These are phyloP conservation scores for Leptopilina drosophilae DNA, from an alignment of 2,888 invertebrate genomes.

Conservation along the genomic window DNA sequence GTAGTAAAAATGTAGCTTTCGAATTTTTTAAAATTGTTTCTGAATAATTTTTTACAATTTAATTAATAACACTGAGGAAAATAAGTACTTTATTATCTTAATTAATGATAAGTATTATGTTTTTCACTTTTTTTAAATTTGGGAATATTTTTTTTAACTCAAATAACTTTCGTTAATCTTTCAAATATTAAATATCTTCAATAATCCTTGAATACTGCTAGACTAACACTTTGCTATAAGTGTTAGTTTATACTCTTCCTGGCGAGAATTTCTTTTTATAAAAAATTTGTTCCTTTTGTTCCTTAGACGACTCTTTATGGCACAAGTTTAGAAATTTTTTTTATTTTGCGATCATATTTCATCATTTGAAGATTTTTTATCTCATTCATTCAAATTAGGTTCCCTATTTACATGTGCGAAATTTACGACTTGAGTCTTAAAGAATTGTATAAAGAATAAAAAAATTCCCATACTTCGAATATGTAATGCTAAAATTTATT, in stretches of 20 bases:
- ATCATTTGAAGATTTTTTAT: not conserved
- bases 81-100: too few species aligned
- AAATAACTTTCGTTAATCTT: not conserved
- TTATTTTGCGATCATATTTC: not conserved
- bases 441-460: not conserved
- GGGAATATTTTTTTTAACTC: not conserved
- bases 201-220: constrained; percentile 10
- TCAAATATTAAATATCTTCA: constrained; percentile 18
- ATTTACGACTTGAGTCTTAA: not conserved
- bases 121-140: too few species aligned
- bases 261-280: not conserved
- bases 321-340: not conserved
- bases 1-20: too few species aligned
- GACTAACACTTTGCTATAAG: not conserved
- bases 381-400: not conserved
- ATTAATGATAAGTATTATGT: too few species aligned
- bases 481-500: too few species aligned
- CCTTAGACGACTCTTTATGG: not conserved
- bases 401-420: not conserved
- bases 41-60: too few species aligned
- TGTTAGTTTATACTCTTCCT: constrained; percentile 2
- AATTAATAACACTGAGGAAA: too few species aligned
- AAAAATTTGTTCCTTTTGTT: not conserved
- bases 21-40: too few species aligned
- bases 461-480: too few species aligned